A percentile compares a stretch with the other conserved stretches of the same genome.
Evolutionary conservation across 2,888 invertebrate species (phyloP).

Genomic region (Tineola bisselliella): DNA sequence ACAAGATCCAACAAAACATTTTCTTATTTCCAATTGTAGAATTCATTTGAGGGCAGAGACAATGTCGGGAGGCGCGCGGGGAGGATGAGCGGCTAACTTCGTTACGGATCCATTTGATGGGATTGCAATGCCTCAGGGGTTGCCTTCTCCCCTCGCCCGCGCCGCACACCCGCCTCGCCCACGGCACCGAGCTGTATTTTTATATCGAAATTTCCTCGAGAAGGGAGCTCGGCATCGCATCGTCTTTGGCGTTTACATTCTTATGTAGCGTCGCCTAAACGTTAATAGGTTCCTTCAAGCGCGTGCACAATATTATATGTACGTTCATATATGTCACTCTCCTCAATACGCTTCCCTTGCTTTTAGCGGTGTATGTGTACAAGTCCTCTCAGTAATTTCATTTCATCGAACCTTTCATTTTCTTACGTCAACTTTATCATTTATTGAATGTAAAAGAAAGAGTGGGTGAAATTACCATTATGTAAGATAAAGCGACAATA

Average conservation of each 20-base stretch:
- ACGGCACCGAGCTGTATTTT: conserved; percentile 56
- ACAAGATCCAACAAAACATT: conserved; percentile 66
- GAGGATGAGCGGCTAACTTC: conserved; percentile 74
- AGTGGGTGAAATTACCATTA: conserved; percentile 19
- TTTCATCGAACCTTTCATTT: conserved; percentile 52
- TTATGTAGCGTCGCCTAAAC: conserved; percentile 65
- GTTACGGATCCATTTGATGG: conserved; percentile 84
- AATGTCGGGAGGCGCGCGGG: conserved; percentile 66
- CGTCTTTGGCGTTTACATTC: conserved; percentile 69
- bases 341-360: conserved; percentile 31
- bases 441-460: conserved; percentile 38
- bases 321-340: conserved; percentile 15
- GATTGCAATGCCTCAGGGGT: conserved; percentile 71
- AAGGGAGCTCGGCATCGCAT: conserved; percentile 51
- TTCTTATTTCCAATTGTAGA: conserved; percentile 70
- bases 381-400: conserved; percentile 41
- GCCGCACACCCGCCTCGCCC: conserved; percentile 27
- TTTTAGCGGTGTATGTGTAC: conserved; percentile 48
- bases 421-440: conserved; percentile 40
- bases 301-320: conserved; percentile 19
- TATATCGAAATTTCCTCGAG: conserved; percentile 66
- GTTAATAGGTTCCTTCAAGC: conserved; percentile 59
- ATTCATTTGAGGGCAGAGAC: conserved; percentile 69
- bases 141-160: conserved; percentile 13
- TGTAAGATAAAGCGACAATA: neutral